phyloP scores from a whole-genome alignment of 2,113 vertebrate species.

The Myxocyprinus asiaticus region DNA sequence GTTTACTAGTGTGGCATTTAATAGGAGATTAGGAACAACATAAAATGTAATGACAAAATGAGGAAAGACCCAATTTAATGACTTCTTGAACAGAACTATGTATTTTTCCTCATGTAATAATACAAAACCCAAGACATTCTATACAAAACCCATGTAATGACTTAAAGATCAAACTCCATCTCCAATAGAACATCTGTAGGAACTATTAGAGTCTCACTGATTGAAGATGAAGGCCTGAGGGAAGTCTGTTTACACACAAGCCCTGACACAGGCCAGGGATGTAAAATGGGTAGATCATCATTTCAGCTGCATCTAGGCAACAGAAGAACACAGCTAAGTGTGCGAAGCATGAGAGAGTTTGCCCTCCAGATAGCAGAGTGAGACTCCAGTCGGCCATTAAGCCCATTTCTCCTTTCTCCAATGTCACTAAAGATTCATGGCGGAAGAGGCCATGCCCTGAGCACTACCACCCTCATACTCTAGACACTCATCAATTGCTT shows the following conservation, averaged over 20 bases:
- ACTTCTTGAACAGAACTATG: conserved; percentile 36
- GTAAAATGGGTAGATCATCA: conserved; percentile 2
- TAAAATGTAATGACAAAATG: background rate
- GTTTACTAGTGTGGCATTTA: no score
- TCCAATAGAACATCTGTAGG: conserved; percentile 45
- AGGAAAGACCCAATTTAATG: background rate
- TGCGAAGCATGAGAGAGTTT: background rate
- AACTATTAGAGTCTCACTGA: conserved; percentile 46
- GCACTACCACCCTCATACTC: background rate
- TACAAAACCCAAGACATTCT: conserved; percentile 39
- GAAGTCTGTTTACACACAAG: conserved; percentile 5
- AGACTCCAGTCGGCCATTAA: background rate
- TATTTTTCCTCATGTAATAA: conserved; percentile 44
- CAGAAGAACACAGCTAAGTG: background rate
- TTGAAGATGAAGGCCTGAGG: conserved; percentile 35
- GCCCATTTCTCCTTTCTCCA: background rate
- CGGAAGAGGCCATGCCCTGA: background rate
- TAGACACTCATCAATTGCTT: background rate
- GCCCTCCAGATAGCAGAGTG: conserved; percentile 1
- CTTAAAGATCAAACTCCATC: background rate
- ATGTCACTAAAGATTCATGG: conserved; percentile 42
- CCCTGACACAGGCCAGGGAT: background rate
- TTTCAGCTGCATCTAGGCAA: background rate
- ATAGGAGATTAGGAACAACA: background rate
- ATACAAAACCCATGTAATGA: conserved; percentile 34